Conservation (phyloP, 1,140 invertebrate genomes). For the Bombus vancouverensis region DNA sequence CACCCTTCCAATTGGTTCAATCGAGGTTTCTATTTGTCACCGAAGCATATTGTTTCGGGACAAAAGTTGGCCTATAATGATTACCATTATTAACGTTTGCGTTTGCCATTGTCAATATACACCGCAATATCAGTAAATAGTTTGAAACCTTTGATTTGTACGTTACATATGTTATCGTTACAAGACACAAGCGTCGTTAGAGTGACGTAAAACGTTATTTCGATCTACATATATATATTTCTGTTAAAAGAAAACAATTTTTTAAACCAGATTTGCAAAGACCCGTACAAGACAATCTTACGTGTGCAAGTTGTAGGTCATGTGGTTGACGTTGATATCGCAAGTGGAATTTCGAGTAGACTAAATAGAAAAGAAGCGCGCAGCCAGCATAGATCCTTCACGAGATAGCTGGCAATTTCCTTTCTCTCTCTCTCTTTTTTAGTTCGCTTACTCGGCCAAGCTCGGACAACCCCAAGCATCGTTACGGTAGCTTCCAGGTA, state of each 20-base stretch:
- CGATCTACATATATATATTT: neutral
- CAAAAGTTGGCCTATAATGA: neutral
- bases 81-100: neutral
- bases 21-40: constrained; percentile 3
- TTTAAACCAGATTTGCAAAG: neutral
- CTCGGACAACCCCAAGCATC: neutral
- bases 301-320: neutral
- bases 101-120: neutral
- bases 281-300: neutral
- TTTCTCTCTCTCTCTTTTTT: neutral
- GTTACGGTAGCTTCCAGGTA: neutral
- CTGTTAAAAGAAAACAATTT: neutral
- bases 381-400: neutral
- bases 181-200: neutral
- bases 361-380: constrained; percentile 1
- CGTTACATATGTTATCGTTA: neutral
- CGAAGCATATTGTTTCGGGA: neutral
- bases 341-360: neutral
- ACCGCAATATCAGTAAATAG: neutral
- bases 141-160: neutral
- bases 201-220: neutral
- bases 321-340: neutral
- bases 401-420: neutral
- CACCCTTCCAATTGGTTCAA: neutral
- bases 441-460: neutral